A percentile compares a stretch with the other conserved stretches of the same genome.
These are phyloP conservation scores for Laspeyria flexula DNA, from an alignment of 2,888 invertebrate species.

Conservation along the genomic window DNA sequence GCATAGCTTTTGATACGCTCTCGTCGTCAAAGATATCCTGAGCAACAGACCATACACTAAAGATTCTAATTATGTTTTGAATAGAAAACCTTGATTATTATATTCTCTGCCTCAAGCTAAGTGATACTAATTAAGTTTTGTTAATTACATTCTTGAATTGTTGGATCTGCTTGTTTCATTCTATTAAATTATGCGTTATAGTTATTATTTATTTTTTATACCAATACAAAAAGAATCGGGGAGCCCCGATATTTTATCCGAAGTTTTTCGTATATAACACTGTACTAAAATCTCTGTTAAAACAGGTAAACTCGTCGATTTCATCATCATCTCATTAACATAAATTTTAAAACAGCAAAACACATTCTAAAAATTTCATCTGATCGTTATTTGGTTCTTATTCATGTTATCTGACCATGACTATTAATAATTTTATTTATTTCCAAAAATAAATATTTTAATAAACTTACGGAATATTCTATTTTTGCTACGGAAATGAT, in stretches of 20 bases:
- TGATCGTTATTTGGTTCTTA: too few relatives aligned
- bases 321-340: too few relatives aligned
- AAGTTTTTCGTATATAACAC: too few relatives aligned
- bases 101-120: conserved; percentile 23
- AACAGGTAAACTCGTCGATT: too few relatives aligned
- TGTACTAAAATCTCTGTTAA: too few relatives aligned
- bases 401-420: too few relatives aligned
- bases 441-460: too few relatives aligned
- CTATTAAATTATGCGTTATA: background rate
- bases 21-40: conserved; percentile 7
- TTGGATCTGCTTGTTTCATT: conserved; percentile 11
- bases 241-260: background rate
- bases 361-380: too few relatives aligned
- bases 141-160: conserved; percentile 22
- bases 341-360: too few relatives aligned
- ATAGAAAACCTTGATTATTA: conserved; percentile 29
- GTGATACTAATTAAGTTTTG: conserved; percentile 29
- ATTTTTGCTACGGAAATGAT: too few relatives aligned
- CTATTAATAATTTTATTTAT: too few relatives aligned
- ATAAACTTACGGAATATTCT: too few relatives aligned
- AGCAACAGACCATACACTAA: conserved; percentile 9
- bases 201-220: background rate
- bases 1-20: conserved; percentile 10
- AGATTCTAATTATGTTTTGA: conserved; percentile 8
- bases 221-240: background rate